A percentile compares a stretch with the other conserved stretches of the same genome.
Conservation (phyloP, 1,140 invertebrate genomes). For the Scylla paramamosain region DNA sequence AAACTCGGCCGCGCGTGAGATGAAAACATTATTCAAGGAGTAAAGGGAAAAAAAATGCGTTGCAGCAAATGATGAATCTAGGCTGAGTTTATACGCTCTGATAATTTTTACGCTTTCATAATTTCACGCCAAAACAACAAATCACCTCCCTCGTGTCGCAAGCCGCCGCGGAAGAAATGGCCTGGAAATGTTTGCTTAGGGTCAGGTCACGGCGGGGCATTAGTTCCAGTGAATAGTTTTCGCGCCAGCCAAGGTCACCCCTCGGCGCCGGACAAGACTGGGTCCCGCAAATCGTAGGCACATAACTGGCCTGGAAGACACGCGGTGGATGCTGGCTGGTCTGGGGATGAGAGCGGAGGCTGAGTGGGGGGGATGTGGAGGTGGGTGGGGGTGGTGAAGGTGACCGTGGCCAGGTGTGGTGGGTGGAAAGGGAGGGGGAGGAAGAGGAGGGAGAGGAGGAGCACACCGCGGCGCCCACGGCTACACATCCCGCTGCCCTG, state of each 20-base stretch:
- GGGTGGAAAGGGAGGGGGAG: neutral
- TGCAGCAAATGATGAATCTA: neutral
- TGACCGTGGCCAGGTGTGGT: neutral
- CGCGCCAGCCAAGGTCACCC: neutral
- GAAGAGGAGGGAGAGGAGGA: neutral
- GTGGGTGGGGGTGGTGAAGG: neutral
- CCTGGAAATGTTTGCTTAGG: neutral
- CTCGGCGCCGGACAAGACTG: neutral
- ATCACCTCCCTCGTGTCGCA: neutral
- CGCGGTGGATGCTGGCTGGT: neutral
- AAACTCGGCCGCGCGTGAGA: neutral
- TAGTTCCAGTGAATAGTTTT: neutral
- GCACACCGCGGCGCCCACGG: constrained; percentile 15
- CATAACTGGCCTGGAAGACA: constrained; percentile 25
- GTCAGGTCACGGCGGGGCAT: constrained; percentile 54
- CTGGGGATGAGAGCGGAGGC: neutral
- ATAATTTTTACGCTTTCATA: neutral
- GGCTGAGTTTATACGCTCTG: neutral
- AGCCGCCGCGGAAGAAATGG: constrained; percentile 27
- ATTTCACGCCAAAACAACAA: neutral
- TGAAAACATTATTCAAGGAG: neutral
- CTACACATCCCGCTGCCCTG: constrained; percentile 67
- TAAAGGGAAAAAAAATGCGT: no score
- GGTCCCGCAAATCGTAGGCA: neutral
- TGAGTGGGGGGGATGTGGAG: neutral